Evolutionary conservation across 1,140 invertebrate genomes (phyloP), one percentile per base, ranked within the genome.

Genomic region (Trypoxylus dichotomus): DNA sequence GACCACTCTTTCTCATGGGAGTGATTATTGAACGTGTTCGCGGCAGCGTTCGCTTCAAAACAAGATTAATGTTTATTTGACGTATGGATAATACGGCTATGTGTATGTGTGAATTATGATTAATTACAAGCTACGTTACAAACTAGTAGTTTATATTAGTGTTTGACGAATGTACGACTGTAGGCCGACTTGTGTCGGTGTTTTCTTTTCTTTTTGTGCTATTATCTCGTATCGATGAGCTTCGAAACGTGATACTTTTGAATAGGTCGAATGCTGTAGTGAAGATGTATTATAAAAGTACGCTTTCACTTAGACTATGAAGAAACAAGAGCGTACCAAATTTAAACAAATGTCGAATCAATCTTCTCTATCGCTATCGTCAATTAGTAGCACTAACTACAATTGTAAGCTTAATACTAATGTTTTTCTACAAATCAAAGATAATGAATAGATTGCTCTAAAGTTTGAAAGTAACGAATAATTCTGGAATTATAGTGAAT

Each of bases 1-100:
- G 21, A 68, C 60, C 15, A 32, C 72, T 43, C 41, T 37, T 29
- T 74, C 72, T 71, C 72, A 74, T 43, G 72, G 72, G 72, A 74
- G 29, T n/a, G 72, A 74, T 74, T 74, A 74, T 74, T 32, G 32
- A 32, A 74, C 19, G 72, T 74, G 72, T 74, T 74, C 72, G 72
- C 72, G 27, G 60, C 60, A 32, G 72, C 29, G 24, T 63, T 68
- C 42, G 75, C 54, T 76, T 76, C 75, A 58, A 63, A 76, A 76
- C 75, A 76, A 76, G 75, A 76, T 76, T 58, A 76, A 76, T 76
- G 75, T 76, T 76, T 47, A 58, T 60, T 41, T 76, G 75, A 76
- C 75, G 43, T 32, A 60, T 63, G 75, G 13, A 68, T n/a, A 76
- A 76, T 76, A n/a, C 37, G 13, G 10, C 24, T 19, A 76, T 76